phyloP scores from a whole-genome alignment of 2,797 vertebrate genomes.

The Sphenopsis melanotis region DNA sequence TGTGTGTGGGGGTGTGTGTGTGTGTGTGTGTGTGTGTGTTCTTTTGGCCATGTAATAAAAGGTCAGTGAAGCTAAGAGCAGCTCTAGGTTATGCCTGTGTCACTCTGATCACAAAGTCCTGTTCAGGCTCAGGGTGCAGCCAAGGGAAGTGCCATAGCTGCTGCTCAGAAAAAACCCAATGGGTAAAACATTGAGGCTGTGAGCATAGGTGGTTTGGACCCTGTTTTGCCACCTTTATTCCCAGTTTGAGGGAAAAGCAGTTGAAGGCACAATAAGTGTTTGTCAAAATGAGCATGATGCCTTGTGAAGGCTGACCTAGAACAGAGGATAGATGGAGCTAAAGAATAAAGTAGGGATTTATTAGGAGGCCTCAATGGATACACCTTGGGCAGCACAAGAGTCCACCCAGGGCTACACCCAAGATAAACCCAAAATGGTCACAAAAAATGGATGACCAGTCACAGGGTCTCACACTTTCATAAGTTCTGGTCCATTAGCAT shows the following conservation, averaged over 20 bases:
- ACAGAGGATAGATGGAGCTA: neutral
- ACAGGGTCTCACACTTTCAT: neutral
- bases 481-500: neutral
- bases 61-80: neutral
- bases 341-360: neutral
- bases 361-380: neutral
- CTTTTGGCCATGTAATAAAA: neutral
- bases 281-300: neutral
- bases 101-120: neutral
- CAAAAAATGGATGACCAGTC: neutral
- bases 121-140: neutral
- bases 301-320: neutral
- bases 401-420: neutral
- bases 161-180: neutral
- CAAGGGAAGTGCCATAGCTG: neutral
- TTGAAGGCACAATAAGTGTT: neutral
- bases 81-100: neutral
- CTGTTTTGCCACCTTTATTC: neutral
- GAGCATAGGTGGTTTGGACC: neutral
- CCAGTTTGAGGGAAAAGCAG: neutral
- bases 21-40: neutral
- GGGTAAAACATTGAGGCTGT: neutral
- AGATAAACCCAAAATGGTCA: neutral
- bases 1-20: no score
- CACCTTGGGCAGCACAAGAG: neutral